Evolutionary conservation across 1,140 invertebrate genomes (phyloP).

Genomic region (Aleiodes sp.): DNA sequence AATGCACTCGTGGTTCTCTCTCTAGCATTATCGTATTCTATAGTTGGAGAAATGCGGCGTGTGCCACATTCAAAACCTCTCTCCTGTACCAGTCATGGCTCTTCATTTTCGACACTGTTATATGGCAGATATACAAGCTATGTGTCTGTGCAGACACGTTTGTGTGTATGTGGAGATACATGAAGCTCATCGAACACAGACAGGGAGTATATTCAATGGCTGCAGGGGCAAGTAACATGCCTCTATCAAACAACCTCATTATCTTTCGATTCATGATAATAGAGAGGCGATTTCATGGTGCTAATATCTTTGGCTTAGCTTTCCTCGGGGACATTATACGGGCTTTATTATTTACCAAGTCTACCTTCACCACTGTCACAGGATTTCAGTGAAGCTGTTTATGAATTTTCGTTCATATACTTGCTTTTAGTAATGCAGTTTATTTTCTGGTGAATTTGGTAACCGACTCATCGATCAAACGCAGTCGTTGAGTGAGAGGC

Average conservation of each 20-base stretch:
- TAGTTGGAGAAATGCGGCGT: not conserved
- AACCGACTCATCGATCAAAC: too few species aligned
- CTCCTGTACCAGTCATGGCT: not conserved
- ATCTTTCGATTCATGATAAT: conserved; percentile 60
- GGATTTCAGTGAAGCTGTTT: too few species aligned
- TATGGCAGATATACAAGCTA: too few species aligned
- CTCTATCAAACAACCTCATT: conserved; percentile 55
- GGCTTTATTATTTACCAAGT: too few species aligned
- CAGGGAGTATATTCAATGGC: conserved; percentile 15
- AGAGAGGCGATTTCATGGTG: conserved; percentile 42
- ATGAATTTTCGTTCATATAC: too few species aligned
- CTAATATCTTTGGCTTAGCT: conserved; percentile 19
- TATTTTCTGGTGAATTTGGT: too few species aligned
- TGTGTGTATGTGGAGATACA: not conserved
- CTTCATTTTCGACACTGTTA: conserved; percentile 10
- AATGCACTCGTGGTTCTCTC: conserved; percentile 50
- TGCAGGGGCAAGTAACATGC: conserved; percentile 28
- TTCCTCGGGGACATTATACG: too few species aligned
- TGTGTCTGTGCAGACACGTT: too few species aligned
- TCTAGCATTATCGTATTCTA: conserved; percentile 48
- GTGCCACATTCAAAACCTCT: not conserved
- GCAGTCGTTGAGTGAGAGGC: too few species aligned
- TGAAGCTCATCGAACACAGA: conserved; percentile 14
- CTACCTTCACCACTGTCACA: too few species aligned
- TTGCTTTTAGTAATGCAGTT: too few species aligned